phyloP scores from a whole-genome alignment of 2,888 invertebrate species.

The Pachliopta kotzebuea region DNA sequence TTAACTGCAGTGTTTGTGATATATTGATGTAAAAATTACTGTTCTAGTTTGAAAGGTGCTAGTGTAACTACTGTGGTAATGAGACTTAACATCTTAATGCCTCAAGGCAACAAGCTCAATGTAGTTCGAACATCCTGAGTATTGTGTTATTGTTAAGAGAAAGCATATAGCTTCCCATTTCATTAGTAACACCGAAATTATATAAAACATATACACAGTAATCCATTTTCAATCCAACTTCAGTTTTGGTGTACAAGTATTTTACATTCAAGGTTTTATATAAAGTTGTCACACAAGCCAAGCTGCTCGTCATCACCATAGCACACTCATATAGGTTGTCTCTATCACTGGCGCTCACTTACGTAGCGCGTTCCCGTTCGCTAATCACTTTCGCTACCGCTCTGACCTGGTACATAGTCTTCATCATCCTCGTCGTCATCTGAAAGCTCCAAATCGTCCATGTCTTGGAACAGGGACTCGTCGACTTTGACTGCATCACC shows the following conservation, averaged over 20 bases:
- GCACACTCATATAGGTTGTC: conserved; percentile 19
- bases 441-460: conserved; percentile 90
- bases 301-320: conserved; percentile 6
- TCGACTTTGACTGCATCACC: conserved; percentile 94
- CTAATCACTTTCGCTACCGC: conserved; percentile 70
- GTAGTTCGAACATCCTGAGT: no score
- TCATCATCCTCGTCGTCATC: conserved; percentile 80
- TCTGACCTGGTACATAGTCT: conserved; percentile 83
- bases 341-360: conserved; percentile 23
- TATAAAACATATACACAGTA: neutral
- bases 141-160: no score
- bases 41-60: no score
- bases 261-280: conserved; percentile 12
- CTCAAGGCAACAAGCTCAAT: no score
- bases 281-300: conserved; percentile 5
- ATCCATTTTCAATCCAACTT: conserved; percentile 4
- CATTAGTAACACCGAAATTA: neutral
- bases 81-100: no score
- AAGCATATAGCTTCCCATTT: neutral
- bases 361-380: conserved; percentile 30
- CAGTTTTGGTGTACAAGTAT: conserved; percentile 5
- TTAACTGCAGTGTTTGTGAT: no score
- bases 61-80: no score
- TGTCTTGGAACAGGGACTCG: conserved; percentile 94
- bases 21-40: no score